Evolutionary conservation across 2,113 vertebrate species (phyloP).

Genomic region (Pitta sordida): DNA sequence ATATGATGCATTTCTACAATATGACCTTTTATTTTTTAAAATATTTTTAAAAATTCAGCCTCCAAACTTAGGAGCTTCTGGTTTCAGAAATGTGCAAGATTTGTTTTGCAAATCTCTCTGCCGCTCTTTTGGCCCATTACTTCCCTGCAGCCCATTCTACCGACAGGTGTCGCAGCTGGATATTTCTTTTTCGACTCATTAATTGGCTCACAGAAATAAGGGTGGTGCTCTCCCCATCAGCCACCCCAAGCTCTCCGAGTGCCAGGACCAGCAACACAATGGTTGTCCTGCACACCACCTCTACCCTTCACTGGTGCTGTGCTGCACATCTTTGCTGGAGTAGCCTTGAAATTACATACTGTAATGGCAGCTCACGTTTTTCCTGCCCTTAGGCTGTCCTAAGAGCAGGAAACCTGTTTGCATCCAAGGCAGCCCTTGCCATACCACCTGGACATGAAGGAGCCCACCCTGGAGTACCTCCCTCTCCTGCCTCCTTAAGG

Average conservation of each 20-base stretch:
- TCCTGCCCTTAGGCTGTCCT: background rate
- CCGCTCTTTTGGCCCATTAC: background rate
- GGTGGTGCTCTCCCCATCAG: background rate
- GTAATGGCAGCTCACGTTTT: background rate
- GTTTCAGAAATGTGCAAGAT: background rate
- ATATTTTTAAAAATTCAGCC: background rate
- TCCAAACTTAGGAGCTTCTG: background rate
- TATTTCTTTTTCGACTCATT: background rate
- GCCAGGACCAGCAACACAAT: accelerated
- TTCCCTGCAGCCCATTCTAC: background rate
- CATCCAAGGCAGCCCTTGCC: background rate
- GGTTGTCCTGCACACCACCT: accelerated
- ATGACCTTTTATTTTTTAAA: background rate
- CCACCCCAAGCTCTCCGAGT: background rate
- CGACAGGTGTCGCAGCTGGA: background rate
- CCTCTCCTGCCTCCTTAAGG: background rate
- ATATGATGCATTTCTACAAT: background rate
- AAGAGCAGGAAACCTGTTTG: background rate
- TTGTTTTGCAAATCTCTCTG: background rate
- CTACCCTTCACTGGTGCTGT: too few species aligned
- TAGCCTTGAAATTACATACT: background rate
- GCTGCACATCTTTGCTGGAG: background rate
- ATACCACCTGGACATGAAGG: background rate
- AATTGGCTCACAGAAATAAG: background rate
- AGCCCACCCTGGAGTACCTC: background rate